phyloP scores from a whole-genome alignment of 2,113 vertebrate species.

The Lycocorax pyrrhopterus region DNA sequence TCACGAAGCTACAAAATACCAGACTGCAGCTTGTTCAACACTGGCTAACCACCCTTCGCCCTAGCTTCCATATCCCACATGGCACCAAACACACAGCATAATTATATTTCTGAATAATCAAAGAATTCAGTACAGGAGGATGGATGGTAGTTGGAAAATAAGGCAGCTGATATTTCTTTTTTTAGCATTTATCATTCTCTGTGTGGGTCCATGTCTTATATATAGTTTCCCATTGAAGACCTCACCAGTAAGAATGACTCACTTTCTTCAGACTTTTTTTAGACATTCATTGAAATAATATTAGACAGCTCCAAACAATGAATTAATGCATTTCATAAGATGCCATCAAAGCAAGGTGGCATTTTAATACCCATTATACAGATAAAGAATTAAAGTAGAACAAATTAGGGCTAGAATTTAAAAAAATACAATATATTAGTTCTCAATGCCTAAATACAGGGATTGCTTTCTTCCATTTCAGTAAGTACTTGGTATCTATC shows the following conservation, averaged over 20 bases:
- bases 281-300: slow-evolving; percentile 18
- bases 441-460: background rate
- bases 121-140: background rate
- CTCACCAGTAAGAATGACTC: slow-evolving; percentile 39
- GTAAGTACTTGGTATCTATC: background rate
- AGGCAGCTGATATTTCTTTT: slow-evolving; percentile 16
- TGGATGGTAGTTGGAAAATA: background rate
- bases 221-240: slow-evolving; percentile 36
- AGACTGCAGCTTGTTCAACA: background rate
- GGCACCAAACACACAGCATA: background rate
- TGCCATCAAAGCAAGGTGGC: background rate
- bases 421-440: background rate
- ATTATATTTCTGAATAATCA: slow-evolving; percentile 26
- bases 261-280: slow-evolving; percentile 21
- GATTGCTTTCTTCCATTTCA: background rate
- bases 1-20: background rate
- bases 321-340: background rate
- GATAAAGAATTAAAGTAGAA: background rate
- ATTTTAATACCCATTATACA: background rate
- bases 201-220: slow-evolving; percentile 14
- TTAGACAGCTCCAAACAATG: background rate
- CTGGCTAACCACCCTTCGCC: background rate
- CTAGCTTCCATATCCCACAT: background rate
- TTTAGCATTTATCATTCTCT: background rate
- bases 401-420: background rate